Conservation (phyloP, 2,888 invertebrate species). For the Mamestra brassicae region DNA sequence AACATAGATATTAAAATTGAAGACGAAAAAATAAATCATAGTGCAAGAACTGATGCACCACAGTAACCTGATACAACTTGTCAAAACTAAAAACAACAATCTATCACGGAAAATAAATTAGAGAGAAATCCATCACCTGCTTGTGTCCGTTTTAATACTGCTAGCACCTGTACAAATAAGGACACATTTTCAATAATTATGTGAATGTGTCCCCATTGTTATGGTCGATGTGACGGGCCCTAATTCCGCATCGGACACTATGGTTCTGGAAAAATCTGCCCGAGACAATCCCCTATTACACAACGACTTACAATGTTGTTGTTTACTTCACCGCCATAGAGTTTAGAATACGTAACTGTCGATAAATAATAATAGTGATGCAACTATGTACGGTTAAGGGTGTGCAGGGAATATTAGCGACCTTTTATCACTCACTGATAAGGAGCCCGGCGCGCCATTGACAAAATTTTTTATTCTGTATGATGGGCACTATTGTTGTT, state of each 20-base stretch:
- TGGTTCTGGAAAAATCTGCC: slow-evolving; percentile 16
- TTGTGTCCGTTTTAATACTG: background rate
- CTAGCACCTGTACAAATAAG: background rate
- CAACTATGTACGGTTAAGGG: slow-evolving; percentile 52
- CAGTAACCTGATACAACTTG: background rate
- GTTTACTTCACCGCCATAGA: slow-evolving; percentile 28
- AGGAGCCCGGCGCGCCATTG: slow-evolving; percentile 11
- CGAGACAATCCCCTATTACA: slow-evolving; percentile 3
- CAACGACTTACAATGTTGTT: slow-evolving; percentile 24
- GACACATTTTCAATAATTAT: background rate
- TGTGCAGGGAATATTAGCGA: slow-evolving; percentile 46
- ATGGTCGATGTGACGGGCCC: slow-evolving; percentile 39
- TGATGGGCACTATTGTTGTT: too few species aligned
- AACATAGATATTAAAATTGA: background rate
- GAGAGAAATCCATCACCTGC: background rate
- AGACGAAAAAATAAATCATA: background rate
- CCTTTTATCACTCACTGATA: slow-evolving; percentile 67
- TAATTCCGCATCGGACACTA: slow-evolving; percentile 8
- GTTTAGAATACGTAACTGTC: slow-evolving; percentile 28
- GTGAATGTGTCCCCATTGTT: slow-evolving; percentile 1
- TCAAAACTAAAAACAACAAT: background rate
- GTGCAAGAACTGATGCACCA: background rate
- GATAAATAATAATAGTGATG: slow-evolving; percentile 52
- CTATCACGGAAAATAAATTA: background rate
- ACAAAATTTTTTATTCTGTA: too few species aligned